Conservation (phyloP, 2,888 invertebrate species). For the Incurvaria masculella region DNA sequence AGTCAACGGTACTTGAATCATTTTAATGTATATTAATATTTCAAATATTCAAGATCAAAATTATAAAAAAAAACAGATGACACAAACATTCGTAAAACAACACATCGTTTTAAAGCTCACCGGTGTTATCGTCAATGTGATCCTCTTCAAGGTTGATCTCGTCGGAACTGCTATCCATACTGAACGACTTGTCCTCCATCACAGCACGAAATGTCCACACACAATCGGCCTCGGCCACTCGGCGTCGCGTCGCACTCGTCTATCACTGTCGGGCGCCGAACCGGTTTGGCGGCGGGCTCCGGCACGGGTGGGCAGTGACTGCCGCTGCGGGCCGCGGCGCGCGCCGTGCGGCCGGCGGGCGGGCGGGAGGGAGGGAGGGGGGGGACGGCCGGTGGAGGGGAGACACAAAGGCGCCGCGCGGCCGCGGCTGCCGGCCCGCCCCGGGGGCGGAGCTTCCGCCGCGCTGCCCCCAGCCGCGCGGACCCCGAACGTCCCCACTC, state of each 20-base stretch:
- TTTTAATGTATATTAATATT: too few relatives aligned
- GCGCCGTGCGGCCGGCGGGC: conserved; percentile 31
- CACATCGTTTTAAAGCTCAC: conserved; percentile 31
- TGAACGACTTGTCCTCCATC: conserved; percentile 52
- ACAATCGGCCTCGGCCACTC: conserved; percentile 28
- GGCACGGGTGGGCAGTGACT: conserved; percentile 50
- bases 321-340: conserved; percentile 37
- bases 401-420: conserved; percentile 51
- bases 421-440: conserved; percentile 50
- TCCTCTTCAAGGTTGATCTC: conserved; percentile 51
- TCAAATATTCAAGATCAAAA: too few relatives aligned
- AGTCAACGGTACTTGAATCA: too few relatives aligned
- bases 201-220: conserved; percentile 37
- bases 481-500: conserved; percentile 22
- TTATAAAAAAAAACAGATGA: background rate
- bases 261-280: conserved; percentile 18
- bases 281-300: conserved; percentile 48
- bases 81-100: conserved; percentile 7
- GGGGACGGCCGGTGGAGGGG: conserved; percentile 20
- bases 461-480: conserved; percentile 50
- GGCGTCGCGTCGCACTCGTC: conserved; percentile 22
- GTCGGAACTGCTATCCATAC: conserved; percentile 48
- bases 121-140: conserved; percentile 41
- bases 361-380: conserved; percentile 23
- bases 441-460: conserved; percentile 43